Percentiles rank a stretch among this genome's conserved stretches.
Conservation (phyloP, 2,888 invertebrate genomes). For the Syrphus vitripennis region DNA sequence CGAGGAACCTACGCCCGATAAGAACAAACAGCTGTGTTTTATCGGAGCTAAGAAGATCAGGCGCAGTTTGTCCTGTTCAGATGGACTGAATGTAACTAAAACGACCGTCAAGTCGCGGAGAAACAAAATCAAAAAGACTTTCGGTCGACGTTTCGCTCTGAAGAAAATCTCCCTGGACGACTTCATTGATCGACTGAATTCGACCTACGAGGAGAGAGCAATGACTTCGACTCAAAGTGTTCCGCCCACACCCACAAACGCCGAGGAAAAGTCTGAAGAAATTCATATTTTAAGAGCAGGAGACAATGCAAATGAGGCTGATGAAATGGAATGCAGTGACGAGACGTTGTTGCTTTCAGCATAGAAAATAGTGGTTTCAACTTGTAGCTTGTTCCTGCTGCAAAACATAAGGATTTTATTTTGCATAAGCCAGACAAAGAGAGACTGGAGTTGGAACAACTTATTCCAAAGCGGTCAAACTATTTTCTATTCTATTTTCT, state of each 20-base stretch:
- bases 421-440: background rate
- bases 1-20: slow-evolving; percentile 75
- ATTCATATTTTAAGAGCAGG: background rate
- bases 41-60: slow-evolving; percentile 76
- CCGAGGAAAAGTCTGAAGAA: slow-evolving; percentile 41
- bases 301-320: slow-evolving; percentile 16
- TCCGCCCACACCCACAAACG: background rate
- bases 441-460: background rate
- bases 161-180: slow-evolving; percentile 78
- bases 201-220: slow-evolving; percentile 74
- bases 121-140: slow-evolving; percentile 77
- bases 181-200: slow-evolving; percentile 77
- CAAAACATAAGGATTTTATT: background rate
- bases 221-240: background rate
- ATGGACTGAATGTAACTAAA: slow-evolving; percentile 77
- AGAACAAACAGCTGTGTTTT: slow-evolving; percentile 73
- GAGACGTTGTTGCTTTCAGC: slow-evolving; percentile 20
- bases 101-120: slow-evolving; percentile 77
- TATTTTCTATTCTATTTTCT: background rate
- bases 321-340: slow-evolving; percentile 54
- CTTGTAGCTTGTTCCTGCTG: background rate
- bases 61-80: slow-evolving; percentile 76
- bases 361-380: background rate
- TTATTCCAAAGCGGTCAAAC: slow-evolving; percentile 32
- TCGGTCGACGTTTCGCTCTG: slow-evolving; percentile 75